Conservation (phyloP, 2,888 invertebrate genomes). For the Drosophila peninsularis region DNA sequence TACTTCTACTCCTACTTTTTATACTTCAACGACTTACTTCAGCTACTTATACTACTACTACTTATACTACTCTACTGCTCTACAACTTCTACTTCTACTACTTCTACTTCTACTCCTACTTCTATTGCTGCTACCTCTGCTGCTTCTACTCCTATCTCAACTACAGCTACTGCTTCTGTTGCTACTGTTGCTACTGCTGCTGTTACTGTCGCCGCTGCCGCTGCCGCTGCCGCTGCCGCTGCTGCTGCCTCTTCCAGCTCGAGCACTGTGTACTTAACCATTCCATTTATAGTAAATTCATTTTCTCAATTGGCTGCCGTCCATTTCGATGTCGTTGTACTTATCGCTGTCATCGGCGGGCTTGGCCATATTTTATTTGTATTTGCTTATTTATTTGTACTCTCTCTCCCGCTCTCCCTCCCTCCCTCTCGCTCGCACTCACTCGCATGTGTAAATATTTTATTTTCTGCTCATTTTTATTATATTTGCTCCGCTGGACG, state of each 20-base stretch:
- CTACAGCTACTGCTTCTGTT: not conserved
- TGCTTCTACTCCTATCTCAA: not conserved
- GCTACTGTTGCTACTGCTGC: not conserved
- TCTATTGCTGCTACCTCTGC: not conserved
- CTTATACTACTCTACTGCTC: not conserved
- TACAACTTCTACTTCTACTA: not conserved
- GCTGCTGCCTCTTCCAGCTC: not conserved
- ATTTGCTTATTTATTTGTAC: slow-evolving; percentile 67
- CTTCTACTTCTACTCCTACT: not conserved
- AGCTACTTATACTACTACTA: not conserved
- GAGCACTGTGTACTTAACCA: slow-evolving; percentile 67
- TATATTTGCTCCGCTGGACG: slow-evolving; percentile 60
- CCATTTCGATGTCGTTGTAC: slow-evolving; percentile 53
- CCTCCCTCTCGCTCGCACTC: not conserved
- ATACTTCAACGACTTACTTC: too few species aligned
- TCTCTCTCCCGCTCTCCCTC: not conserved
- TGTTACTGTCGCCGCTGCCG: slow-evolving; percentile 1
- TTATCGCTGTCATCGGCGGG: slow-evolving; percentile 45
- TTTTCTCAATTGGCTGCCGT: slow-evolving; percentile 73
- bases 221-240: not conserved
- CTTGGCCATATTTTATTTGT: slow-evolving; percentile 68
- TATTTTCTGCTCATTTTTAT: slow-evolving; percentile 76
- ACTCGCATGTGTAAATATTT: slow-evolving; percentile 72
- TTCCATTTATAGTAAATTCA: slow-evolving; percentile 74
- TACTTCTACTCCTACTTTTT: too few species aligned